These are phyloP conservation scores for Agrotis exclamationis DNA, from an alignment of 2,888 invertebrate genomes.

Conservation along the genomic window DNA sequence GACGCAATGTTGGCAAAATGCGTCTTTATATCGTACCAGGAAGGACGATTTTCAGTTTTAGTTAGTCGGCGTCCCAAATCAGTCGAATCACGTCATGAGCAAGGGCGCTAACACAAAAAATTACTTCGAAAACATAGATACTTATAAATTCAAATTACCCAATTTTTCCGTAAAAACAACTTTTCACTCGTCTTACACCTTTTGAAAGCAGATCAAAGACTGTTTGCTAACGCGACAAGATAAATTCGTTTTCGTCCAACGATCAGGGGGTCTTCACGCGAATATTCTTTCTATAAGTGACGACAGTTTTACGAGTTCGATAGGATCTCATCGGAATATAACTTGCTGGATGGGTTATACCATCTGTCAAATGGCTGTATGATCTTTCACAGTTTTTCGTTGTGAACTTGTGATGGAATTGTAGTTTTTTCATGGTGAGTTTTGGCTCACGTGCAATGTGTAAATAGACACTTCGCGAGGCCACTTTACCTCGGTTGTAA, in stretches of 20 bases:
- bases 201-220: slow-evolving; percentile 20
- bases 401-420: slow-evolving; percentile 1
- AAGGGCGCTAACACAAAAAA: too few species aligned
- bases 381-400: slow-evolving; percentile 27
- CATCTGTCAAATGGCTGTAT: slow-evolving; percentile 46
- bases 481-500: too few species aligned
- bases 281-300: slow-evolving; percentile 52
- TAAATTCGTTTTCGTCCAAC: slow-evolving; percentile 68
- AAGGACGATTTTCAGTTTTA: too few species aligned
- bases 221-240: slow-evolving; percentile 68
- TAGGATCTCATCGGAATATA: slow-evolving; percentile 58
- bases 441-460: background rate
- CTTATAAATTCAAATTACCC: slow-evolving; percentile 27
- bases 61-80: too few species aligned
- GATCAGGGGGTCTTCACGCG: slow-evolving; percentile 54
- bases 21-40: too few species aligned
- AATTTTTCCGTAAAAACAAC: slow-evolving; percentile 20
- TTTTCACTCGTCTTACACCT: slow-evolving; percentile 37
- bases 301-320: slow-evolving; percentile 68
- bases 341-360: slow-evolving; percentile 20
- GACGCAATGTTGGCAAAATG: too few species aligned
- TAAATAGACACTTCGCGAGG: too few species aligned
- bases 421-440: background rate
- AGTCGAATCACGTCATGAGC: too few species aligned
- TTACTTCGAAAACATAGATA: background rate